Conservation (phyloP, 2,113 vertebrate species). For the Peucedramus taeniatus region DNA sequence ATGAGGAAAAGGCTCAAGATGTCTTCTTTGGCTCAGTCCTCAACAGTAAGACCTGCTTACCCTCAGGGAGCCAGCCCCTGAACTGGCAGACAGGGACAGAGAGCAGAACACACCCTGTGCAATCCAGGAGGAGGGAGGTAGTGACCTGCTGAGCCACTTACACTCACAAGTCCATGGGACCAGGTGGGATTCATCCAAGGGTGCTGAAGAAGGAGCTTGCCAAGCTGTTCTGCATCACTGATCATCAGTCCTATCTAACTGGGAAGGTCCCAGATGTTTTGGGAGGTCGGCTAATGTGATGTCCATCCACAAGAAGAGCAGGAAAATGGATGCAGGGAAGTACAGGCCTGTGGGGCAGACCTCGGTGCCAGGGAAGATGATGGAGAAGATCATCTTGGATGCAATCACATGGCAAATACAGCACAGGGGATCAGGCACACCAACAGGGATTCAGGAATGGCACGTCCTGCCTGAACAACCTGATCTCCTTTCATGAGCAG, state of each 20-base stretch:
- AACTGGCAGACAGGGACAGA: neutral
- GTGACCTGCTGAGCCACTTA: neutral
- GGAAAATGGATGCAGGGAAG: neutral
- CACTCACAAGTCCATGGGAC: neutral
- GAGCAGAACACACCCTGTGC: neutral
- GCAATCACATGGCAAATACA: rapidly evolving
- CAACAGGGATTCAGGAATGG: neutral
- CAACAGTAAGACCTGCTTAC: neutral
- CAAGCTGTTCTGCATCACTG: neutral
- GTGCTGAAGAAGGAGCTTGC: neutral
- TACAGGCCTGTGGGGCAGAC: neutral
- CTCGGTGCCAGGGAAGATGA: neutral
- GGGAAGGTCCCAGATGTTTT: neutral
- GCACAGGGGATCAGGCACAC: neutral
- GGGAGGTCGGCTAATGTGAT: neutral
- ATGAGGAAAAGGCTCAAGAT: neutral
- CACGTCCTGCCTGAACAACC: neutral
- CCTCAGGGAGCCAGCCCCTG: neutral
- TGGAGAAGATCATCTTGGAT: neutral
- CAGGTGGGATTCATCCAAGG: neutral
- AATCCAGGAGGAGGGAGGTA: neutral
- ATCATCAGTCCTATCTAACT: neutral
- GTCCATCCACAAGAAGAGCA: neutral
- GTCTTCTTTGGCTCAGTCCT: neutral
- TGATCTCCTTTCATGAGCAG: neutral